phyloP scores from a whole-genome alignment of 2,888 invertebrate species.

The Diachrysia chrysitis region DNA sequence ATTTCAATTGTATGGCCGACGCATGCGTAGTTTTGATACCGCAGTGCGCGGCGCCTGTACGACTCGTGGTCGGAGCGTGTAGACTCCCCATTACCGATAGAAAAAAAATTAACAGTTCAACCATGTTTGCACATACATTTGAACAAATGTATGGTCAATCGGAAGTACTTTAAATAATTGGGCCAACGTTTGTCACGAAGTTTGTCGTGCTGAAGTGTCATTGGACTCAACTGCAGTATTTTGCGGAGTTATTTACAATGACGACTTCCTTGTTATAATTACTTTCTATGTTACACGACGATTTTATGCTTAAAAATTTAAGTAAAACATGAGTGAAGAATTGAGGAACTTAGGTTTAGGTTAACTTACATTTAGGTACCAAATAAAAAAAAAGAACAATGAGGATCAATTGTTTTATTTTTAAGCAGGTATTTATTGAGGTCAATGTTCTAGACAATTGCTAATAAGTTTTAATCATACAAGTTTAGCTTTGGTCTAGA shows the following conservation, averaged over 20 bases:
- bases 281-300: background rate
- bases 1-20: constrained; percentile 66
- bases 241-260: constrained; percentile 28
- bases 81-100: constrained; percentile 78
- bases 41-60: constrained; percentile 88
- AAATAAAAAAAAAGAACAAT: too few species aligned
- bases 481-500: background rate
- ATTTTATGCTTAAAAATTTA: background rate
- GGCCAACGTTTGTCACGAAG: constrained; percentile 60
- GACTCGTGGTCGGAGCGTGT: constrained; percentile 80
- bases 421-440: background rate
- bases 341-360: too few species aligned
- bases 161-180: constrained; percentile 54
- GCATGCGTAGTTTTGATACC: constrained; percentile 85
- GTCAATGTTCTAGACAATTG: constrained; percentile 3
- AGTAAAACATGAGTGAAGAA: too few species aligned
- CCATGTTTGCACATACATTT: constrained; percentile 69
- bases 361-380: too few species aligned
- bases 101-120: constrained; percentile 59
- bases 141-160: constrained; percentile 62
- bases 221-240: constrained; percentile 54
- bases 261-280: background rate
- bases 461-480: background rate
- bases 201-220: constrained; percentile 57
- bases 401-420: too few species aligned